A percentile compares a stretch with the other conserved stretches of the same genome.
phyloP scores from a whole-genome alignment of 2,888 invertebrate genomes.

The Aphrophora alni region DNA sequence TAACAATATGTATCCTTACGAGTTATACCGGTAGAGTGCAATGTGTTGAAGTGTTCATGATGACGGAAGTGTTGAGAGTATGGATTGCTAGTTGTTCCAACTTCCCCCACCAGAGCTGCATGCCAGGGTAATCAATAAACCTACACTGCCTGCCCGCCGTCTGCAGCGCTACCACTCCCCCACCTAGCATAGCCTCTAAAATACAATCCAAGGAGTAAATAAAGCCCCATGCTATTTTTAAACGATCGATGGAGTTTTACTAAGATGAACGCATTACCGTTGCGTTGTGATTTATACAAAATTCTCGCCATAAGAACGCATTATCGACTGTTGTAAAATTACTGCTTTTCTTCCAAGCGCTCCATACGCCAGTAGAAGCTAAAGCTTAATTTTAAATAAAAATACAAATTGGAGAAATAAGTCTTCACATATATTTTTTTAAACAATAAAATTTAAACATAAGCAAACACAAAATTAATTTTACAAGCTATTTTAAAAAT shows the following conservation, averaged over 20 bases:
- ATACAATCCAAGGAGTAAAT: not conserved
- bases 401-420: too few species aligned
- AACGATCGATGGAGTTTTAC: not conserved
- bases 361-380: too few species aligned
- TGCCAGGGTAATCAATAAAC: not conserved
- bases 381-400: too few species aligned
- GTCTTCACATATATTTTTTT: too few species aligned
- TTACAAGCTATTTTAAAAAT: too few species aligned
- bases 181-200: not conserved
- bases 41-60: not conserved
- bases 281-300: not conserved
- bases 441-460: too few species aligned
- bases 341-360: too few species aligned
- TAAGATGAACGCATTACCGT: not conserved
- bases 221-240: not conserved
- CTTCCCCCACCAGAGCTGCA: not conserved
- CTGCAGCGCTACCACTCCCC: constrained; percentile 5
- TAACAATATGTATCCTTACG: too few species aligned
- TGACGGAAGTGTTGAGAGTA: constrained; percentile 6
- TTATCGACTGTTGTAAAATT: too few species aligned
- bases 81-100: not conserved
- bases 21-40: not conserved
- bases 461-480: too few species aligned
- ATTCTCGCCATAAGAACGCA: too few species aligned
- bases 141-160: not conserved